phyloP scores from a whole-genome alignment of 2,113 vertebrate genomes.

The Seriola dumerili region DNA sequence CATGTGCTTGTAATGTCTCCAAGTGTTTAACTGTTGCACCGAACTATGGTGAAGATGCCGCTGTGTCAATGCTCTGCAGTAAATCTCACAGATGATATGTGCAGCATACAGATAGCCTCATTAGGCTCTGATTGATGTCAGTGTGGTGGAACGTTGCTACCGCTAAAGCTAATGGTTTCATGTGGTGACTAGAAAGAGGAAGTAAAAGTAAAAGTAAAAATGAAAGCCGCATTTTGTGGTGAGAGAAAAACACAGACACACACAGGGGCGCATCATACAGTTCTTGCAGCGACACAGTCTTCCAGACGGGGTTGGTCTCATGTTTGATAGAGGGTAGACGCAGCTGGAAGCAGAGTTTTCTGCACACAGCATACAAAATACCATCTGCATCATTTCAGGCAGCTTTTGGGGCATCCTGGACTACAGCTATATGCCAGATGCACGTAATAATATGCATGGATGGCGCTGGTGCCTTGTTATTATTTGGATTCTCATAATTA shows the following conservation, averaged over 20 bases:
- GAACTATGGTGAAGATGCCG: not conserved
- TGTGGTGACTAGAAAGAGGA: not conserved
- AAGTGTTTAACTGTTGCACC: slow-evolving; percentile 34
- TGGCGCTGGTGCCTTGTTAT: not conserved
- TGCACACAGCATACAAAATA: slow-evolving; percentile 56
- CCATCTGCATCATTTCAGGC: slow-evolving; percentile 22
- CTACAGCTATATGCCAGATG: slow-evolving; percentile 16
- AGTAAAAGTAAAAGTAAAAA: slow-evolving; percentile 22
- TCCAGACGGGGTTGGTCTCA: not conserved
- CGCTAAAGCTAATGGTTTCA: slow-evolving; percentile 31
- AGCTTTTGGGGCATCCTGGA: slow-evolving; percentile 21
- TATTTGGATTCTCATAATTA: slow-evolving; percentile 10
- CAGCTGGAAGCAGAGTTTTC: slow-evolving; percentile 45
- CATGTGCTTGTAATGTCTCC: slow-evolving; percentile 29
- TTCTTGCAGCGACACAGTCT: slow-evolving; percentile 1
- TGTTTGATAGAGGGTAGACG: slow-evolving; percentile 52
- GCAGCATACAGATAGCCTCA: slow-evolving; percentile 68
- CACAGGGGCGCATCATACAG: not conserved
- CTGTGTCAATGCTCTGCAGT: slow-evolving; percentile 14
- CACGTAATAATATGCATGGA: slow-evolving; percentile 13
- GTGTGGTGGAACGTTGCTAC: not conserved
- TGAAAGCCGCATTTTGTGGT: slow-evolving; percentile 19
- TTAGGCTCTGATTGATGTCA: slow-evolving; percentile 68
- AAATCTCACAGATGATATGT: slow-evolving; percentile 52
- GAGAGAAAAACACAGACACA: not conserved